Evolutionary conservation across 2,888 invertebrate species (phyloP).

Genomic region (Apotomis turbidana): DNA sequence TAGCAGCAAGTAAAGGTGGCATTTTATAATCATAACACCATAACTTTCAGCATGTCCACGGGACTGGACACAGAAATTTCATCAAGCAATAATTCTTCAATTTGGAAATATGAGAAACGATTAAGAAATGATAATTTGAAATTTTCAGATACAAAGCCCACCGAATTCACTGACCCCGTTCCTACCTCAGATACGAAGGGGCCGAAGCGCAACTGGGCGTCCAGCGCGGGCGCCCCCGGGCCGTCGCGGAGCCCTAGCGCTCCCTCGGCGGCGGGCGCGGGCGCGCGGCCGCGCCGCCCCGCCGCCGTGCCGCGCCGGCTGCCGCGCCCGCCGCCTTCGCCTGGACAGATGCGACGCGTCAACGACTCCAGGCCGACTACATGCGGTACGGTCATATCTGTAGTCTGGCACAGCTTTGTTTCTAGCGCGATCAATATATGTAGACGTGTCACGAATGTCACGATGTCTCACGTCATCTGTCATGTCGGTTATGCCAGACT

Average conservation of each 20-base stretch:
- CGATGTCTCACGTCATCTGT: too few species aligned
- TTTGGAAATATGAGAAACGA: too few species aligned
- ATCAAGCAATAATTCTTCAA: too few species aligned
- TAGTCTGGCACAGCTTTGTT: too few species aligned
- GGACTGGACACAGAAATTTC: too few species aligned
- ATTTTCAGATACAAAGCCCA: constrained; percentile 15
- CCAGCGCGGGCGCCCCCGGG: constrained; percentile 44
- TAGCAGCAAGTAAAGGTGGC: too few species aligned
- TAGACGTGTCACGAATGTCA: too few species aligned
- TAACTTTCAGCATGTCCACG: too few species aligned
- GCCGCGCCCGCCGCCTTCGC: constrained; percentile 43
- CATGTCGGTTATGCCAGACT: too few species aligned
- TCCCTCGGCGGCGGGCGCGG: constrained; percentile 6
- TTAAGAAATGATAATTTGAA: too few species aligned
- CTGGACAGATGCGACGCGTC: constrained; percentile 41
- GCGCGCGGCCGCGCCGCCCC: constrained; percentile 39
- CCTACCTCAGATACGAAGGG: constrained; percentile 45
- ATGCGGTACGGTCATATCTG: constrained; percentile 29
- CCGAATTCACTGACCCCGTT: constrained; percentile 6
- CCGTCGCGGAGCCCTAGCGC: constrained; percentile 39
- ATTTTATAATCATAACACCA: too few species aligned
- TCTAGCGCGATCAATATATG: too few species aligned
- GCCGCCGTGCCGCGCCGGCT: constrained; percentile 42
- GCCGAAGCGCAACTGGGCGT: constrained; percentile 68
- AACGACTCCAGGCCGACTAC: constrained; percentile 42